Conservation (phyloP, 1,140 invertebrate genomes). For the Drosophila pectinifera region DNA sequence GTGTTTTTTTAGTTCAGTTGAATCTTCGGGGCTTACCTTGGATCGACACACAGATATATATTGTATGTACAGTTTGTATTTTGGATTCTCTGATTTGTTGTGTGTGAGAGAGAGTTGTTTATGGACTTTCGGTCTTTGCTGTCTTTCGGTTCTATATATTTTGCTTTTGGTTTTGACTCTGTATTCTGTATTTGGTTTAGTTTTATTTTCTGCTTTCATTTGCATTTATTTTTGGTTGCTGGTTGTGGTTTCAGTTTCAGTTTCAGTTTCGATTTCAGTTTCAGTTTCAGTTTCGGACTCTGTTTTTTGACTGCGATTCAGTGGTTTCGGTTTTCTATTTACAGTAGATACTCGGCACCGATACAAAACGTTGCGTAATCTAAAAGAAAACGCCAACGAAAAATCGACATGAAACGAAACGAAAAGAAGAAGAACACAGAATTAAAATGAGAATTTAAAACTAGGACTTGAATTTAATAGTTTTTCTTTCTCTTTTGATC, state of each 20-base stretch:
- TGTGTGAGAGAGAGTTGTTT: conserved; percentile 24
- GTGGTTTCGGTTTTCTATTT: conserved; percentile 67
- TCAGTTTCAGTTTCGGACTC: conserved; percentile 33
- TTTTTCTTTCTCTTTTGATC: conserved; percentile 25
- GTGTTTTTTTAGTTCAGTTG: conserved; percentile 7
- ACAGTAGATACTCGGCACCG: conserved; percentile 85
- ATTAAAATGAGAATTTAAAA: conserved; percentile 78
- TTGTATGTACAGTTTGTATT: conserved; percentile 50
- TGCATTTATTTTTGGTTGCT: conserved; percentile 56
- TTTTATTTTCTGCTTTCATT: conserved; percentile 35
- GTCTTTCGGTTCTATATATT: conserved; percentile 20
- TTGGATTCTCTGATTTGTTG: conserved; percentile 36
- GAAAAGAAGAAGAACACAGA: conserved; percentile 76
- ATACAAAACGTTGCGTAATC: conserved; percentile 85
- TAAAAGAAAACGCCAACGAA: conserved; percentile 77
- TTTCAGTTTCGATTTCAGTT: conserved; percentile 47
- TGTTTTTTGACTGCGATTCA: conserved; percentile 43
- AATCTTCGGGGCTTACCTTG: conserved; percentile 56
- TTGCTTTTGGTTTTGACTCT: conserved; percentile 10
- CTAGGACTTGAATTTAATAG: conserved; percentile 45
- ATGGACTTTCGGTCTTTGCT: conserved; percentile 37
- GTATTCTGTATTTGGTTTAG: conserved; percentile 36
- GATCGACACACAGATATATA: conserved; percentile 38
- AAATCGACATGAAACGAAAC: conserved; percentile 84
- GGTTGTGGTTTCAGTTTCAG: conserved; percentile 47